Base-by-base conservation (phyloP, 2,888 invertebrate species). In the Drosophila subsilvestris region DNA sequence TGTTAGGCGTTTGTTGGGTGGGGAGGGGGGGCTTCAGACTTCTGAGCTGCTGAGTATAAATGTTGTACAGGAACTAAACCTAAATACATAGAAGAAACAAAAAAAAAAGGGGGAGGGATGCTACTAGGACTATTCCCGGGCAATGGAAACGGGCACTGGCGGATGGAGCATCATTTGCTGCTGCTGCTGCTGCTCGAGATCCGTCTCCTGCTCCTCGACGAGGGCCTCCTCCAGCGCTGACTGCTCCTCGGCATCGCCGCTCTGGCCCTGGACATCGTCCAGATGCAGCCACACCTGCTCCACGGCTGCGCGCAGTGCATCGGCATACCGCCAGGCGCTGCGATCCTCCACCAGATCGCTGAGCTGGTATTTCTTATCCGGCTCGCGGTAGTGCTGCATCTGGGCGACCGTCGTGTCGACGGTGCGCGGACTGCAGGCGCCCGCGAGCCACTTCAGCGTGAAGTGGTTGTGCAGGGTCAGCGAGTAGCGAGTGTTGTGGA, bases 401-500 rank as follows among this genome's bases (percentile, higher is more conserved):
- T 86, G 85, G 9, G 74, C 86, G 25, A 74, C 4, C 0, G 93
- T 0, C 0, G 29, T 69, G 25, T 57, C 18, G 0, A 84, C 3
- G 0, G 74, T 48, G 8, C 58, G 67, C 0, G 76, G 27, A 8
- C 4, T 44, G 14, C 85, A 88, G 4, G 49, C 69, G 0, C 67
- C 79, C 0, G 58, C 95, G 57, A 97, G 93, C 91, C 97, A 97
- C 63, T 96, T 95, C 80, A 97, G 92, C 29, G 97, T 97, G 90
- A 96, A 97, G 92, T 97, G 97, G 92, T 97, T 97, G 93, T 97
- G 97, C 76, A 97, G 93, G 51, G 96, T 95, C 57, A 97, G 93
- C 62, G 97, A 97, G 86, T 96, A 94, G 84, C 95, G 96, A 47
- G 97, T 96, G 92, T 97, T 96, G 92, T 97, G 97, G 93, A 97